phyloP scores from a whole-genome alignment of 2,797 vertebrate species.

The Diceros bicornis region DNA sequence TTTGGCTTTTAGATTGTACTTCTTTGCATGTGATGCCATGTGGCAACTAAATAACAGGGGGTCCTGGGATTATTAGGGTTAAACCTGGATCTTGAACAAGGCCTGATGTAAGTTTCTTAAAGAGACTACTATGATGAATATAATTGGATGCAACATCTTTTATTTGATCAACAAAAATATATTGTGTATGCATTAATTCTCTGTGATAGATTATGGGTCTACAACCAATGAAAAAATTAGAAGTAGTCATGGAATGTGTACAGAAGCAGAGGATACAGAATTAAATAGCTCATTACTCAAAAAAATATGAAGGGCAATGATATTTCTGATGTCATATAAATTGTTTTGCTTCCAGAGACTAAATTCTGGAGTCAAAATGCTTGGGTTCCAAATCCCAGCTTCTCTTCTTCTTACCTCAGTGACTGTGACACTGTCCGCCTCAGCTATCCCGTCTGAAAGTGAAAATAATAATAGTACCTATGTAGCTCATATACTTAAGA shows the following conservation, averaged over 20 bases:
- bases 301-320: background rate
- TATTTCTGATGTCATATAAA: conserved; percentile 4
- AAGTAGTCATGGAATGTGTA: background rate
- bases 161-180: background rate
- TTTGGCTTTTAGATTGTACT: background rate
- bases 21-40: background rate
- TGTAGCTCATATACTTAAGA: background rate
- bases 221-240: background rate
- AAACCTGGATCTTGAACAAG: background rate
- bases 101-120: background rate
- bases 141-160: background rate
- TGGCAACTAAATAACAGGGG: background rate
- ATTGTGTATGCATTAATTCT: background rate
- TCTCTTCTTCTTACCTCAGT: background rate
- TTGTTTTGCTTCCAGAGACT: background rate
- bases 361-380: conserved; percentile 37
- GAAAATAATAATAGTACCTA: background rate
- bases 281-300: background rate
- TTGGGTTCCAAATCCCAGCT: background rate
- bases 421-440: background rate
- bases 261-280: background rate
- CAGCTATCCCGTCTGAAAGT: background rate
- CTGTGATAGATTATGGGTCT: background rate
- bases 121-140: background rate
- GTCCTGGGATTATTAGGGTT: background rate